Conservation (phyloP, 2,113 vertebrate genomes). For the Zosterops japonicus region DNA sequence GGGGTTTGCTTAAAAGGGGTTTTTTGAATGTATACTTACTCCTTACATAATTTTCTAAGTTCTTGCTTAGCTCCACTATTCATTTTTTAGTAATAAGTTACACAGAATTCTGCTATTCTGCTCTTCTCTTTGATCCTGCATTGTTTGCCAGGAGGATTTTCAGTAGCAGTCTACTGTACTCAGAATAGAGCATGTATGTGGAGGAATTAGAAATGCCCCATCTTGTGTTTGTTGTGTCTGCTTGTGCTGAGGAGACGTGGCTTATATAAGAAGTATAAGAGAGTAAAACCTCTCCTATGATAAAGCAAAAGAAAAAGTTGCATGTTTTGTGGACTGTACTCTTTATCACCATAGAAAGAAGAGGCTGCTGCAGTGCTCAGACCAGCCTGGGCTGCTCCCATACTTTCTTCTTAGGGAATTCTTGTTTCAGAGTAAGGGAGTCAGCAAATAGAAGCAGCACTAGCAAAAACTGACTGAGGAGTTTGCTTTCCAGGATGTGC, state of each 20-base stretch:
- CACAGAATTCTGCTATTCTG: neutral
- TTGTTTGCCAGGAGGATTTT: neutral
- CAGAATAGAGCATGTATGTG: neutral
- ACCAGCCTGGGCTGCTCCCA: fast-evolving
- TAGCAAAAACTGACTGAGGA: neutral
- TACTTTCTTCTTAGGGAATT: neutral
- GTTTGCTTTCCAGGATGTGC: neutral
- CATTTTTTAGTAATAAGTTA: neutral
- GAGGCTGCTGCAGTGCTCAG: fast-evolving
- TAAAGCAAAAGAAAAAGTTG: neutral
- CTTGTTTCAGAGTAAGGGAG: neutral
- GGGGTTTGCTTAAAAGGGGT: neutral
- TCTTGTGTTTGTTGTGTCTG: neutral
- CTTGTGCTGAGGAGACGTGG: neutral
- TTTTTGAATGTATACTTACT: neutral
- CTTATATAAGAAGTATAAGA: neutral
- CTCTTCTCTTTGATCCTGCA: neutral
- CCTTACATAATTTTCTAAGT: neutral
- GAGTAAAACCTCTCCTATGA: neutral
- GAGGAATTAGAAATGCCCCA: neutral
- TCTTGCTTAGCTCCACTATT: neutral
- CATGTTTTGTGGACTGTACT: neutral
- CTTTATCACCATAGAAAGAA: neutral
- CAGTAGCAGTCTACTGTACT: neutral
- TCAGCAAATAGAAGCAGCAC: neutral